Conservation (phyloP, 30 jellyfish, hydroid and myxozoan species). For the Cassiopea andromeda region DNA sequence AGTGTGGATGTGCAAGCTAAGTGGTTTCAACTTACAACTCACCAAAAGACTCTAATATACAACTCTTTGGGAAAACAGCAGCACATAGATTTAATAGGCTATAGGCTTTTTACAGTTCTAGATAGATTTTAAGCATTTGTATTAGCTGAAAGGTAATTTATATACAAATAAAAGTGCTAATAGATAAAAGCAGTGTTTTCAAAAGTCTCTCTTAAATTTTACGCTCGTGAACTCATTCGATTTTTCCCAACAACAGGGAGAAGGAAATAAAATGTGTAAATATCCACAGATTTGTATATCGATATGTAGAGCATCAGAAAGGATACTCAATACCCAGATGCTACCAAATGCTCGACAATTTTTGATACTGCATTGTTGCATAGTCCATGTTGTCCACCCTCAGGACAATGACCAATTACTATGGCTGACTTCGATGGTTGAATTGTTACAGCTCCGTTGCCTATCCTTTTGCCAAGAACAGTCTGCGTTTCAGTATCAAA, state of each 20-base stretch:
- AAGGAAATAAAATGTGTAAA: not conserved
- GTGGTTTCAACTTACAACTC: too few relatives aligned
- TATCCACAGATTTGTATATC: not conserved
- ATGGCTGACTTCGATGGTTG: constrained; percentile 72
- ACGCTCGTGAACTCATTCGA: not conserved
- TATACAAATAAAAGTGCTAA: too few relatives aligned
- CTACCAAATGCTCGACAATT: constrained; percentile 63
- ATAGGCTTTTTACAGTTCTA: too few relatives aligned
- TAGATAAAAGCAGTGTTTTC: too few relatives aligned
- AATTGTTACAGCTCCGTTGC: constrained; percentile 81
- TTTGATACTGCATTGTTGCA: constrained; percentile 73
- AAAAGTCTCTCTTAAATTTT: too few relatives aligned
- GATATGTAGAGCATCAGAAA: not conserved
- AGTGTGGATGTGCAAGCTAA: too few relatives aligned
- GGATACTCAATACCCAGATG: constrained; percentile 17
- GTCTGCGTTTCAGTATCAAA: constrained; percentile 55
- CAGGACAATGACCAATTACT: constrained; percentile 78
- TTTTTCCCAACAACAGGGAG: not conserved
- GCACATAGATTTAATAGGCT: too few relatives aligned
- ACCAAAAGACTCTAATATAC: too few relatives aligned
- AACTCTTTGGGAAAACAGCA: too few relatives aligned
- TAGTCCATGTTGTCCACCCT: constrained; percentile 78
- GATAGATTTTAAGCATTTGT: too few relatives aligned
- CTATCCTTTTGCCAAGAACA: constrained; percentile 76
- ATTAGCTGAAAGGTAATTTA: too few relatives aligned